phyloP scores from a whole-genome alignment of 2,888 invertebrate species.

The Mycalesis mineus region DNA sequence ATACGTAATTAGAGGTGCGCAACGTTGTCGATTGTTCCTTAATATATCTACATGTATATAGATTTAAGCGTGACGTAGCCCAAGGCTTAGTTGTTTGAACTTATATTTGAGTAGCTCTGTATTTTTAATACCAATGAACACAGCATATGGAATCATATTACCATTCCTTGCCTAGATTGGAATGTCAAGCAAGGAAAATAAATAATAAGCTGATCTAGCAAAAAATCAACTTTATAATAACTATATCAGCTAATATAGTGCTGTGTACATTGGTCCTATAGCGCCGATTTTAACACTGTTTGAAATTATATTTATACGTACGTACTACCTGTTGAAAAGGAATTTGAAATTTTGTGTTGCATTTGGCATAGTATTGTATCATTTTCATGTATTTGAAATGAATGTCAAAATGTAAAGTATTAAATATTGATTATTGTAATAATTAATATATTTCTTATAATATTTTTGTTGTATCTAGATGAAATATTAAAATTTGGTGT shows the following conservation, averaged over 20 bases:
- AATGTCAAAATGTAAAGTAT: slow-evolving; percentile 6
- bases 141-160: not conserved
- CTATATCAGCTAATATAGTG: not conserved
- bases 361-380: not conserved
- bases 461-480: slow-evolving; percentile 19
- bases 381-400: slow-evolving; percentile 3
- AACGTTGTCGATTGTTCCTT: not conserved
- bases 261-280: not conserved
- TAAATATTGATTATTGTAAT: slow-evolving; percentile 6
- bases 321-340: not conserved
- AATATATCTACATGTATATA: slow-evolving; percentile 3
- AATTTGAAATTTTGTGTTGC: not conserved
- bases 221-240: too few relatives aligned
- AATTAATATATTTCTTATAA: slow-evolving; percentile 19
- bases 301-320: not conserved
- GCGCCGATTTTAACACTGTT: not conserved
- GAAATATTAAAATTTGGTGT: slow-evolving; percentile 19
- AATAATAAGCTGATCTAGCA: too few relatives aligned
- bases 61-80: slow-evolving; percentile 9
- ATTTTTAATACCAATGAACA: not conserved
- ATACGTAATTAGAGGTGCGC: not conserved
- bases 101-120: slow-evolving; percentile 2
- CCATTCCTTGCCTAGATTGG: too few relatives aligned
- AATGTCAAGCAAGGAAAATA: too few relatives aligned
- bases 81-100: slow-evolving; percentile 10